Base-by-base conservation (phyloP, 2,888 invertebrate genomes). In the Dryobota labecula region DNA sequence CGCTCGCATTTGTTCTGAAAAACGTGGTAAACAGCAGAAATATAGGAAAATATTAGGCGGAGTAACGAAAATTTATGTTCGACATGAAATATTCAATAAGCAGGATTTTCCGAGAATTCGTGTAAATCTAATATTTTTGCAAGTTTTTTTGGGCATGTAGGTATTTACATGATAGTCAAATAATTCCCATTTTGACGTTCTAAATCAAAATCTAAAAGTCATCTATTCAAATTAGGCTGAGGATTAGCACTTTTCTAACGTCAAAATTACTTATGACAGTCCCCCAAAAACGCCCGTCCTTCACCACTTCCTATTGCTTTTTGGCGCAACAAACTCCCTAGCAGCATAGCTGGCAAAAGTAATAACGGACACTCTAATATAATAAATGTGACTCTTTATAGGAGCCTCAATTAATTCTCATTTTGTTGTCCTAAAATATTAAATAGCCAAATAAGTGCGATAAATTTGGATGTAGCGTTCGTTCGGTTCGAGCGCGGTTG, bases 41-140 rank as follows among this genome's bases (percentile, higher is more conserved):
- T 24, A 24, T 58, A 24, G 41, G 27, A 61, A 65, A 70, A 53
- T 60, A 60, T 51, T 38, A 54, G 20, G 9, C 33, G n/a, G 56
- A 47, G 36, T 49, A 65, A 58, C 7, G 47, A 60, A 70, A 56
- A 56, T 56, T 64, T 11, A 56, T 47, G 8, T 41, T 45, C 20
- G 38, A 38, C 70, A 47, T 62, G 20, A 58, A 65, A 65, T 33
- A 54, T 76, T 60, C 2, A 73, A 47, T 36, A 38, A 27, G n/a
- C 18, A 27, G 2, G 3, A 67, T 49, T 15, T n/a, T 61, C 7
- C 5, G 15, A 15, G 30, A 64, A 18, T 18, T 47, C 36, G 9
- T 47, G 27, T 33, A 18, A 33, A n/a, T 18, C 2, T 8, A n/a
- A 57, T 33, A 58, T 57, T 54, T 7, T 57, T 5, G 38, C 11